Conservation (phyloP, 2,113 vertebrate genomes). For the Alectura lathami region DNA sequence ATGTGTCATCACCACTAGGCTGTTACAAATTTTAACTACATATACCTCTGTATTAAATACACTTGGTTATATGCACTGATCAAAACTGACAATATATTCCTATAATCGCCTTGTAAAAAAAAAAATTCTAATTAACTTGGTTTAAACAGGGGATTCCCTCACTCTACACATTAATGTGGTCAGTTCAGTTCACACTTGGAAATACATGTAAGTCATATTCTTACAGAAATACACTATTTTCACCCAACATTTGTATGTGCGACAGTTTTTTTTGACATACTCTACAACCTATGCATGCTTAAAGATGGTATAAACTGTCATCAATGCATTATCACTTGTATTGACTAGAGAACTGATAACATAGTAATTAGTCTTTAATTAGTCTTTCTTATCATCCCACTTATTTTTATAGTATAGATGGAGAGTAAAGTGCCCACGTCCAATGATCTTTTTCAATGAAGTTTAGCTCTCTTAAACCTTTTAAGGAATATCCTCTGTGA, state of each 20-base stretch:
- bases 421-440: not conserved
- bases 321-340: not conserved
- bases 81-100: not conserved
- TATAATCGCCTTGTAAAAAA: not conserved
- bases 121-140: not conserved
- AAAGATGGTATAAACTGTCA: not conserved
- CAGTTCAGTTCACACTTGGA: no score
- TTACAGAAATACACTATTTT: not conserved
- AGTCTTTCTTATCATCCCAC: fast-evolving
- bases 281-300: not conserved
- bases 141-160: not conserved
- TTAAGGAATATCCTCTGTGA: not conserved
- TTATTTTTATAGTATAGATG: not conserved
- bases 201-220: fast-evolving
- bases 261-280: not conserved
- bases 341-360: not conserved
- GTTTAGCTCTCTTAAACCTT: not conserved
- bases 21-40: not conserved
- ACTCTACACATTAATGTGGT: no score
- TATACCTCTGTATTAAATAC: not conserved
- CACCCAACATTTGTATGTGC: not conserved
- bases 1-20: not conserved
- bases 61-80: not conserved
- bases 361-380: not conserved
- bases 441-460: not conserved